These are phyloP conservation scores for Galaxea fascicularis DNA, from an alignment of 92 coral and sea anemone genomes.

Conservation along the genomic window DNA sequence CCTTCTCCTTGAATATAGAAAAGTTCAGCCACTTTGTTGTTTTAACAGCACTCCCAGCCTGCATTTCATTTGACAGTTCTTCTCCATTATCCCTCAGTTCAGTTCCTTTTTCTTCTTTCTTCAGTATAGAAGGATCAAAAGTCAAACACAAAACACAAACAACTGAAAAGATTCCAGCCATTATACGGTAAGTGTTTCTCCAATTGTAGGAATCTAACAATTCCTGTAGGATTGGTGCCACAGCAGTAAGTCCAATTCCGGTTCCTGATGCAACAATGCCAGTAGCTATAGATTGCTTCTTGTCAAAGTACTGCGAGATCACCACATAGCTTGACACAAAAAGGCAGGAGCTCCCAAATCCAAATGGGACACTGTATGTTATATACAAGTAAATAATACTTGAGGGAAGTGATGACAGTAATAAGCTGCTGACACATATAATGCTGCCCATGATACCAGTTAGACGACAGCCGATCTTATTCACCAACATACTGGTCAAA, in stretches of 20 bases:
- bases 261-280: slow-evolving; percentile 66
- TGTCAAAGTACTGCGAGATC: slow-evolving; percentile 61
- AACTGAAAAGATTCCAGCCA: slow-evolving; percentile 45
- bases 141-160: slow-evolving; percentile 22
- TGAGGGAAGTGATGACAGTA: slow-evolving; percentile 58
- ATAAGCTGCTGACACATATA: slow-evolving; percentile 44
- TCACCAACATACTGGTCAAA: slow-evolving; percentile 48
- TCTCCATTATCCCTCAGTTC: background rate
- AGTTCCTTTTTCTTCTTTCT: background rate
- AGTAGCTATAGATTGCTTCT: slow-evolving; percentile 67
- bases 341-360: slow-evolving; percentile 70
- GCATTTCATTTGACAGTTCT: background rate
- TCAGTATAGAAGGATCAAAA: slow-evolving; percentile 32
- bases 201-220: slow-evolving; percentile 44
- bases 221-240: slow-evolving; percentile 40
- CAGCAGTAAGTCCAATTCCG: slow-evolving; percentile 46
- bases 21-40: slow-evolving; percentile 34
- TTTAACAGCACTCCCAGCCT: background rate
- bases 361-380: slow-evolving; percentile 65
- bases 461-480: slow-evolving; percentile 55
- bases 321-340: slow-evolving; percentile 53
- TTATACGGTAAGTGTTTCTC: slow-evolving; percentile 53
- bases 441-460: slow-evolving; percentile 56
- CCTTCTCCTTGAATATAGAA: slow-evolving; percentile 44
- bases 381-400: slow-evolving; percentile 47